Evolutionary conservation across 1,140 invertebrate genomes (phyloP).

Genomic region (Cylas formicarius): DNA sequence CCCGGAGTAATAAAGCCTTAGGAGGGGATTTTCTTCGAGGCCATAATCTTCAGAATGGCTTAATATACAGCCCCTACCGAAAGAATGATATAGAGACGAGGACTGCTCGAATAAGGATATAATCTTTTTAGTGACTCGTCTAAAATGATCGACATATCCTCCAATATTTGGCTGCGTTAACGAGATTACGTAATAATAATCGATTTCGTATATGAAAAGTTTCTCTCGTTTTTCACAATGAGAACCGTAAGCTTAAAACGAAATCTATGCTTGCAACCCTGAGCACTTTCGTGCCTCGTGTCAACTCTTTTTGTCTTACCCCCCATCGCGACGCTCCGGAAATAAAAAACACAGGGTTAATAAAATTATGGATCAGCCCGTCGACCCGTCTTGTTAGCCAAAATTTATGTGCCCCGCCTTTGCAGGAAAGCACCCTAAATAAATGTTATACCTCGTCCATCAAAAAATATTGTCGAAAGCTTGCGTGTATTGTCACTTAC

Average conservation of each 20-base stretch:
- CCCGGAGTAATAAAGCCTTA: slow-evolving; percentile 7
- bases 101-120: slow-evolving; percentile 1
- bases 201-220: neutral
- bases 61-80: neutral
- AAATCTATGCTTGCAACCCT: slow-evolving; percentile 4
- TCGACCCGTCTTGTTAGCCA: slow-evolving; percentile 18
- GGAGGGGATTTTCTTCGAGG: slow-evolving; percentile 5
- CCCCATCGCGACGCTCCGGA: neutral
- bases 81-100: slow-evolving; percentile 1
- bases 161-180: neutral
- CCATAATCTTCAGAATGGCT: slow-evolving; percentile 6
- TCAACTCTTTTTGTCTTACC: neutral
- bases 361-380: slow-evolving; percentile 19
- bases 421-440: too few relatives aligned
- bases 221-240: neutral
- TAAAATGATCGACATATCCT: slow-evolving; percentile 1
- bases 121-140: slow-evolving; percentile 4
- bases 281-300: slow-evolving; percentile 2
- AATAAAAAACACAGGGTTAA: slow-evolving; percentile 14
- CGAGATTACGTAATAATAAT: neutral
- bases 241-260: slow-evolving; percentile 5
- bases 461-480: too few relatives aligned
- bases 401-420: slow-evolving; percentile 11
- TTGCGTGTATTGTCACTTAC: too few relatives aligned
- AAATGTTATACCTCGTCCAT: too few relatives aligned